Evolutionary conservation across 2,113 vertebrate genomes (phyloP), one percentile per base, ranked within the genome.

Genomic region (Edolisoma coerulescens): DNA sequence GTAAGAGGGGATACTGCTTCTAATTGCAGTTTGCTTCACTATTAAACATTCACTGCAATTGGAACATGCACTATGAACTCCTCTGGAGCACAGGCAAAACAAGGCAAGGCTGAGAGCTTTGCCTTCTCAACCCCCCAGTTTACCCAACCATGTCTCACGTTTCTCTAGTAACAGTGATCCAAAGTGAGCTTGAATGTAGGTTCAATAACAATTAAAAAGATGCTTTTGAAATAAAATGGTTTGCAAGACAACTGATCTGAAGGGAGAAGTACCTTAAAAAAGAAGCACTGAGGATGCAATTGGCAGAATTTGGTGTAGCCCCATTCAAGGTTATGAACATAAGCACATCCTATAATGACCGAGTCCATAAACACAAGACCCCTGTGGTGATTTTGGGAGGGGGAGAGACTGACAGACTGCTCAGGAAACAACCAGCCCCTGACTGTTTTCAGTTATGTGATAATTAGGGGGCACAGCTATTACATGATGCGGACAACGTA

Each of bases 401-500:
- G 32, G 13, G 11, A 63, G 33, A 80, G 39, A 84, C 11, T 37
- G 42, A 50, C 37, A 76, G 85, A 52, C 41, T 79, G 64, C 22
- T 76, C 30, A 60, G 61, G 53, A 56, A 82, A 69, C 49, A 88
- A 69, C 6, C 45, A 94, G 57, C 33, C 37, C 70, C 54, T 37
- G 56, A 17, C 57, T 75, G 56, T 69, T 87, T 89, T 41, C 63
- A 61, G 22, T 64, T 52, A 45, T 10, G 28, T 52, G 41, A 26
- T 64, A 68, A 68, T 59, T 11, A 84, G 19, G 30, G 26, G 44
- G 33, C 81, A 91, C 47, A 68, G 47, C 30, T 74, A 47, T 67
- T 78, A 47, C 0, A 2, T n/a, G 17, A 52, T 44, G 10, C 11
- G 63, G 76, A 44, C 41, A 82, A 68, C 0, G 1, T 15, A 77